Percentiles rank a stretch among this genome's conserved stretches.
phyloP scores from a whole-genome alignment of 2,113 vertebrate genomes.

The Poeciliopsis prolifica region DNA sequence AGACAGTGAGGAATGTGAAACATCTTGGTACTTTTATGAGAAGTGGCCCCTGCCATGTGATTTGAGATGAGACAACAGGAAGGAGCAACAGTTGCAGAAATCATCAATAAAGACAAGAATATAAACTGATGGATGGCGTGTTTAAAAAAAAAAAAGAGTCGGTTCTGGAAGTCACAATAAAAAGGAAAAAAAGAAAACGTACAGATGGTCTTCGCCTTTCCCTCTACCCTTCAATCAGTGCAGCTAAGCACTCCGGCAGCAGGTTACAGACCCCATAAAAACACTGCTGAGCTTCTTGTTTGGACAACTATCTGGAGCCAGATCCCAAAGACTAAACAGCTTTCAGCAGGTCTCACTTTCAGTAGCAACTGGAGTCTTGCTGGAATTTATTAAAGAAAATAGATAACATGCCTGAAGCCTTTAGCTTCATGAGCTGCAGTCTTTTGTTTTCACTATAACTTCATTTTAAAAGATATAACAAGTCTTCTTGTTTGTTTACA shows the following conservation, averaged over 20 bases:
- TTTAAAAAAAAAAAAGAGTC: background rate
- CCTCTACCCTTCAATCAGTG: conserved; percentile 8
- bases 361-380: conserved; percentile 12
- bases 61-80: background rate
- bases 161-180: background rate
- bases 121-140: background rate
- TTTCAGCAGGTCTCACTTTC: background rate
- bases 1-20: conserved; percentile 42
- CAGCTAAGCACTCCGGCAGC: conserved; percentile 16
- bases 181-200: background rate
- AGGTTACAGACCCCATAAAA: conserved; percentile 49
- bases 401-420: conserved; percentile 1
- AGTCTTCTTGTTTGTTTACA: background rate
- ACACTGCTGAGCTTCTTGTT: conserved; percentile 37
- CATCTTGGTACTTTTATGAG: conserved; percentile 1
- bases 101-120: background rate
- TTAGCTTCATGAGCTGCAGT: background rate
- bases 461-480: background rate
- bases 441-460: background rate
- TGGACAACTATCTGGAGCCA: background rate
- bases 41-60: conserved; percentile 29
- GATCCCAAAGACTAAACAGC: conserved; percentile 20
- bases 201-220: background rate
- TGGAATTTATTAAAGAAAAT: conserved; percentile 4
- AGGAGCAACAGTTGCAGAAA: background rate